Percentiles rank a stretch among this genome's conserved stretches.
Conservation (phyloP, 1,140 invertebrate genomes). For the Cryptotermes secundus region DNA sequence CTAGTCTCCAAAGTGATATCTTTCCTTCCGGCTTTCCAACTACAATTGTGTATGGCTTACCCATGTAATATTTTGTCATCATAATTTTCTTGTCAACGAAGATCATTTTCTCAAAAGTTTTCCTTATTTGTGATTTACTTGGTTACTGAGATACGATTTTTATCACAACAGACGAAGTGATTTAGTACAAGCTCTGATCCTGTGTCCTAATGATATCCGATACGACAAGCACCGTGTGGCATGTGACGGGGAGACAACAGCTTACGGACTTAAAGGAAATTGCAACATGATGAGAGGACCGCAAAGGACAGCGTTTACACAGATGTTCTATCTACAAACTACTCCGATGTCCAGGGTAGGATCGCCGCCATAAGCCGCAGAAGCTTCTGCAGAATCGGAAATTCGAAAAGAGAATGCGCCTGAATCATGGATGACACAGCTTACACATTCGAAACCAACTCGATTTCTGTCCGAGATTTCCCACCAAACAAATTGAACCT, state of each 20-base stretch:
- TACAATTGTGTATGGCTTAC: too few relatives aligned
- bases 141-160: too few relatives aligned
- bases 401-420: not conserved
- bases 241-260: not conserved
- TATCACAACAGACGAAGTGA: too few relatives aligned
- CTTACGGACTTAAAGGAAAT: not conserved
- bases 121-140: too few relatives aligned
- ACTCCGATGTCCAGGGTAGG: not conserved
- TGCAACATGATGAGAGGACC: not conserved
- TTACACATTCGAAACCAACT: constrained; percentile 10
- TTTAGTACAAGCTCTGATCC: too few relatives aligned
- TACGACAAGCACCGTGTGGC: not conserved
- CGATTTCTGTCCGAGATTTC: constrained; percentile 5
- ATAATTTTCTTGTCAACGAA: too few relatives aligned
- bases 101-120: too few relatives aligned
- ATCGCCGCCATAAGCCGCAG: not conserved
- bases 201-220: too few relatives aligned
- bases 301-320: not conserved
- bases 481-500: constrained; percentile 15
- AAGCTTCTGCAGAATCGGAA: not conserved
- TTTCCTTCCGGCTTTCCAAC: too few relatives aligned
- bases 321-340: not conserved
- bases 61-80: too few relatives aligned
- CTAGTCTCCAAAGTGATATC: too few relatives aligned
- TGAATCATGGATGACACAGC: constrained; percentile 9